Evolutionary conservation across 2,888 invertebrate species (phyloP).

Genomic region (Colletes collaris): DNA sequence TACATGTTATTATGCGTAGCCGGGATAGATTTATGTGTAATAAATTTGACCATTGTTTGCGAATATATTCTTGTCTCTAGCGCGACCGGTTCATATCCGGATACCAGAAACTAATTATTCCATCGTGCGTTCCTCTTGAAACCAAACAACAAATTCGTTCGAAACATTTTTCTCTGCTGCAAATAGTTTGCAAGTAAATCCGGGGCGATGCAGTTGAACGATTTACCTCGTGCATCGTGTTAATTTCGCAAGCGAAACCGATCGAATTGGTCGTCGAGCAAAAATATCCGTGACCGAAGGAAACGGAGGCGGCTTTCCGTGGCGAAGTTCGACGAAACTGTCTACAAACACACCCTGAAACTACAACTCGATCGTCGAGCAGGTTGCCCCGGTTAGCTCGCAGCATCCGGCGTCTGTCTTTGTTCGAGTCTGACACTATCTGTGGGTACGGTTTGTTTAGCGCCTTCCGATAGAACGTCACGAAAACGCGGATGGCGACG

Average conservation of each 20-base stretch:
- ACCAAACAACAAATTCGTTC: too few relatives aligned
- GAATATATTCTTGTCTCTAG: too few relatives aligned
- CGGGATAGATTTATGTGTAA: too few relatives aligned
- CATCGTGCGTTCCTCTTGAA: too few relatives aligned
- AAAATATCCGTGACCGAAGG: conserved; percentile 32
- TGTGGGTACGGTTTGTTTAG: conserved; percentile 49
- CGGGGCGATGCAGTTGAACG: too few relatives aligned
- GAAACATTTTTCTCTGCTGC: too few relatives aligned
- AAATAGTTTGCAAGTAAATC: too few relatives aligned
- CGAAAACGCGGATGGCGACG: conserved; percentile 13
- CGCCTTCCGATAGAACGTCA: conserved; percentile 31
- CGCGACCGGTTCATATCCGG: too few relatives aligned
- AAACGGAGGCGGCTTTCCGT: conserved; percentile 19
- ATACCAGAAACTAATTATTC: too few relatives aligned
- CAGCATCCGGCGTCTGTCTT: conserved; percentile 43
- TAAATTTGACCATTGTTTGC: too few relatives aligned
- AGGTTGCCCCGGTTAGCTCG: conserved; percentile 46
- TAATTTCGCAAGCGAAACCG: not conserved
- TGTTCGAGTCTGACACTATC: conserved; percentile 48
- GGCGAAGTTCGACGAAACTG: conserved; percentile 24
- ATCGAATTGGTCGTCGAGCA: conserved; percentile 17
- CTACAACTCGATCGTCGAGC: conserved; percentile 23
- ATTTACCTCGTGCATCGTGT: too few relatives aligned
- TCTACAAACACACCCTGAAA: conserved; percentile 35
- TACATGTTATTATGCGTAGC: too few relatives aligned